Percentiles rank a stretch among this genome's conserved stretches.
phyloP scores from a whole-genome alignment of 1,140 invertebrate genomes.

The Zaprionus africanus region DNA sequence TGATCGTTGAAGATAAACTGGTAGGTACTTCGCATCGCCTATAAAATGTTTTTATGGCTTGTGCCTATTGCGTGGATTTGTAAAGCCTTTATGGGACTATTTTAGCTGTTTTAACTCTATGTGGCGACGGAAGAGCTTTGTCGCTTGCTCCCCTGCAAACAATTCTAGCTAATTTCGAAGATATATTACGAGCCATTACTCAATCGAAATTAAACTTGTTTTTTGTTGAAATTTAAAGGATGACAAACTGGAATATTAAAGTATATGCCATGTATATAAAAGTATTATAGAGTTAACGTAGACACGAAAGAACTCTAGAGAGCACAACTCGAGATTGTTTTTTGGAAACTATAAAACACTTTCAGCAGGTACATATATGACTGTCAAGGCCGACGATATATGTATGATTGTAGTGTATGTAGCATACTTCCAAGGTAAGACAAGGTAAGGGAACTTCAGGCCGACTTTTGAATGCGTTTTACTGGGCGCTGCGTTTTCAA shows the following conservation, averaged over 20 bases:
- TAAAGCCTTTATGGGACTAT: background rate
- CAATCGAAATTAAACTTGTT: background rate
- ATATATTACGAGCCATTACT: background rate
- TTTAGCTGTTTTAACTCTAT: background rate
- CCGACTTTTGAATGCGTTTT: conserved; percentile 8
- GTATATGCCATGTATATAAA: background rate
- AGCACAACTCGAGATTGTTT: background rate
- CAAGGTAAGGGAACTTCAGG: background rate
- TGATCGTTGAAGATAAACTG: background rate
- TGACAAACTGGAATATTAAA: background rate
- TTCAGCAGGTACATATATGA: background rate
- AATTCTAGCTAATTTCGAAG: background rate
- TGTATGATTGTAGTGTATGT: background rate
- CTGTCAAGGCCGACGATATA: background rate
- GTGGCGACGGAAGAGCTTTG: background rate
- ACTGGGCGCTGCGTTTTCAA: conserved; percentile 30
- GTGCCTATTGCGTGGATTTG: conserved; percentile 1
- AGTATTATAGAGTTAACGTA: background rate
- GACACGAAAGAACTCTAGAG: background rate
- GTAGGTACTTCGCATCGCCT: background rate
- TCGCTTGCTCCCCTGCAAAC: background rate
- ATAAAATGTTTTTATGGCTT: background rate
- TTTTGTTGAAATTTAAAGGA: conserved; percentile 4
- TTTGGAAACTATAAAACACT: background rate
- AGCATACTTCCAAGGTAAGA: background rate